These are phyloP conservation scores for Ischnura elegans DNA, from an alignment of 2,888 invertebrate genomes.

Conservation along the genomic window DNA sequence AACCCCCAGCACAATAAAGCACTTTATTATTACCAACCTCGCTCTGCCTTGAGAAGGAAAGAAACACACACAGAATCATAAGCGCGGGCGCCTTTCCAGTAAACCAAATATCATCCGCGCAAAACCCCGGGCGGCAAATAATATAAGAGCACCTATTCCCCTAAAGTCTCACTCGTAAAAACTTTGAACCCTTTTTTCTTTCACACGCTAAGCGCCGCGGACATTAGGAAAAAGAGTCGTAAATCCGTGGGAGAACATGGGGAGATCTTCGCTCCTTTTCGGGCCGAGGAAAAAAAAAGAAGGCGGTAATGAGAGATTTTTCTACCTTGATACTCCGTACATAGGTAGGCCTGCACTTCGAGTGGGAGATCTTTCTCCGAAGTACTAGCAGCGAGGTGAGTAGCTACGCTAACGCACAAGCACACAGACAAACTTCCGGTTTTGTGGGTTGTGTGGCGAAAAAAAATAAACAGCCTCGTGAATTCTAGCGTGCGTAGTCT, in stretches of 20 bases:
- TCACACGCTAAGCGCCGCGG: neutral
- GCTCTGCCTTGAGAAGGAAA: too few species aligned
- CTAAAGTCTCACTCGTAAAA: slow-evolving; percentile 9
- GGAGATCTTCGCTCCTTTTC: neutral
- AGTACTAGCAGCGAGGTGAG: neutral
- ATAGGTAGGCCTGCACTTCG: neutral
- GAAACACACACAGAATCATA: neutral
- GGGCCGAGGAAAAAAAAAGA: neutral
- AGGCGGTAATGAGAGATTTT: slow-evolving; percentile 13
- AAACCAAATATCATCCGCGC: neutral
- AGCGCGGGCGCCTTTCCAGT: neutral
- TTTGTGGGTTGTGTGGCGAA: too few species aligned
- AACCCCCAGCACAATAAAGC: neutral
- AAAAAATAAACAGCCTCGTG: neutral
- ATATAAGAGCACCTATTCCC: neutral
- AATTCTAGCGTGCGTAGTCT: neutral
- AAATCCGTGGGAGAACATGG: neutral
- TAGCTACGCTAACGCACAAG: neutral
- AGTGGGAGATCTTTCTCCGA: neutral
- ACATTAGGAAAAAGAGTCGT: neutral
- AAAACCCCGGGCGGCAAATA: neutral
- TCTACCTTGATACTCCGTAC: neutral
- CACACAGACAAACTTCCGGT: neutral
- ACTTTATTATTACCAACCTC: neutral
- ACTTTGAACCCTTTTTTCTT: neutral